Conservation (phyloP, 64 coral and sea anemone genomes). For the Actinia equina region DNA sequence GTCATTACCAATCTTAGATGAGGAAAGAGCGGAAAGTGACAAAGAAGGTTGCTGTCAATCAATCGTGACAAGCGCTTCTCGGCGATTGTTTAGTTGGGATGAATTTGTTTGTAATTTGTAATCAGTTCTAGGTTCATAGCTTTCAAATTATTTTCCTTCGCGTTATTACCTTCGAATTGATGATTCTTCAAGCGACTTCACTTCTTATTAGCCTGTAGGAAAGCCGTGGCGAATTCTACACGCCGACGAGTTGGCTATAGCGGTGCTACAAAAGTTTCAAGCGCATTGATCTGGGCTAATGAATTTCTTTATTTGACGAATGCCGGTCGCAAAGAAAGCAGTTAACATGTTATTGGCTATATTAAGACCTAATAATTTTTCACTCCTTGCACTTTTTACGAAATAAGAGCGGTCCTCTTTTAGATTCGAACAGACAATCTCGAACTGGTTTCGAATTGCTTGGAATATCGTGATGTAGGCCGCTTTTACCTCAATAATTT, state of each 20-base stretch:
- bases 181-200: conserved; percentile 40
- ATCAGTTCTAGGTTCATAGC: conserved; percentile 84
- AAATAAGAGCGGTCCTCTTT: neutral
- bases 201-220: conserved; percentile 23
- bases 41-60: conserved; percentile 95
- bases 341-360: conserved; percentile 95
- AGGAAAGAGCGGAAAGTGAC: conserved; percentile 77
- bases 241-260: neutral
- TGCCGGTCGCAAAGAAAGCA: conserved; percentile 75
- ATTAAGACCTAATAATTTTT: conserved; percentile 82
- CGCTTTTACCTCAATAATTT: neutral
- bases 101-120: conserved; percentile 99
- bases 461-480: neutral
- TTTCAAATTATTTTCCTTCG: conserved; percentile 62
- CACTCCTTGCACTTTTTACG: conserved; percentile 3
- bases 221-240: neutral
- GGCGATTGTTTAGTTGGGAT: conserved; percentile 91
- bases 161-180: conserved; percentile 54
- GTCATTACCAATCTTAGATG: conserved; percentile 93
- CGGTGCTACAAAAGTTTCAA: neutral
- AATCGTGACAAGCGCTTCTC: conserved; percentile 81
- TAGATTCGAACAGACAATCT: neutral
- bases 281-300: conserved; percentile 55
- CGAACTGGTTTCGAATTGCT: neutral
- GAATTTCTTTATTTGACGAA: conserved; percentile 98